Conservation (phyloP, 2,888 invertebrate species). For the Erannis defoliaria region DNA sequence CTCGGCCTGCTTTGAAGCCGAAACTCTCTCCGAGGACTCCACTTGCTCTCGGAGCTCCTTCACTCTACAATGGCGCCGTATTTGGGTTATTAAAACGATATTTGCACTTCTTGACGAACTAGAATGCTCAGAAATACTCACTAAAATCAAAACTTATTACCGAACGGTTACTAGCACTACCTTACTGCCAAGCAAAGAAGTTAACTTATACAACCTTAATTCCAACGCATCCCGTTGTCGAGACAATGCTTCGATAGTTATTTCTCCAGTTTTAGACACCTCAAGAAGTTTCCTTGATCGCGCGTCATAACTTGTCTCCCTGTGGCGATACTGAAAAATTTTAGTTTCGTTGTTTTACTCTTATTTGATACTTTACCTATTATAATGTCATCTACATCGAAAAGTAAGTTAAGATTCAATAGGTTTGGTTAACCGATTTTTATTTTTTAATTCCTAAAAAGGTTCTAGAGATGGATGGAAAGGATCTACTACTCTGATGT, state of each 20-base stretch:
- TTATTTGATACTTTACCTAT: not conserved
- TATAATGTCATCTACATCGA: not conserved
- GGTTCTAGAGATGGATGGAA: no score
- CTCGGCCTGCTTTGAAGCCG: slow-evolving; percentile 55
- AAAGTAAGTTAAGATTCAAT: slow-evolving; percentile 3
- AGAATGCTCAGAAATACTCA: no score
- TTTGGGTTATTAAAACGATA: no score
- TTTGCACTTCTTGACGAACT: no score
- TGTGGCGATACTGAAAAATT: slow-evolving; percentile 68
- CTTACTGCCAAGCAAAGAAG: not conserved
- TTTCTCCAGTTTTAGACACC: slow-evolving; percentile 77
- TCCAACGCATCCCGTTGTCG: slow-evolving; percentile 79
- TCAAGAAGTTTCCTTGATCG: slow-evolving; percentile 74
- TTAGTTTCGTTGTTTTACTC: not conserved
- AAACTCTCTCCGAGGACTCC: slow-evolving; percentile 58
- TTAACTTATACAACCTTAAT: slow-evolving; percentile 60
- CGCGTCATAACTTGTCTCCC: slow-evolving; percentile 73
- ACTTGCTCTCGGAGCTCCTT: slow-evolving; percentile 73
- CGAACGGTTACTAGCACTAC: not conserved
- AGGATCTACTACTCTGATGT: not conserved
- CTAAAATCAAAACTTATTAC: not conserved
- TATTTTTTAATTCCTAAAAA: not conserved
- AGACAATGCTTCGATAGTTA: slow-evolving; percentile 72
- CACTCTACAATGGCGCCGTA: slow-evolving; percentile 56
- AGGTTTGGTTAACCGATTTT: not conserved